Conservation (phyloP, 1,140 invertebrate genomes). For the Babylonia areolata region DNA sequence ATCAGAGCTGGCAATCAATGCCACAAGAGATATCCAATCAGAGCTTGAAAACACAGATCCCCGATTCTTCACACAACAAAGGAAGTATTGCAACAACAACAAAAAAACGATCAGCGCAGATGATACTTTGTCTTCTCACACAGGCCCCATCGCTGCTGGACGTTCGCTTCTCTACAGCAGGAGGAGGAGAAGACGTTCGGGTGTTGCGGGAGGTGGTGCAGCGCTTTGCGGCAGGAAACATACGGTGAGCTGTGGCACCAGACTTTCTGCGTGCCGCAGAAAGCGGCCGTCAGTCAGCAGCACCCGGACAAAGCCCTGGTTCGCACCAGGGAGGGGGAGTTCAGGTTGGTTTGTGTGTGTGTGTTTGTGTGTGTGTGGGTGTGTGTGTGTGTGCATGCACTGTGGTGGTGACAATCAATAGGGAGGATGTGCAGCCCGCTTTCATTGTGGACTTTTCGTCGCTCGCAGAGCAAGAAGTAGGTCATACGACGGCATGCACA, state of each 20-base stretch:
- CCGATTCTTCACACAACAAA: neutral
- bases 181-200: neutral
- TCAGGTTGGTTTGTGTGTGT: neutral
- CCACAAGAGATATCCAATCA: neutral
- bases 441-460: no score
- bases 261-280: slow-evolving; percentile 22
- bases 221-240: neutral
- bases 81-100: neutral
- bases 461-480: no score
- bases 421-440: no score
- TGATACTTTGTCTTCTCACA: neutral
- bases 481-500: no score
- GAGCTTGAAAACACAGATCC: neutral
- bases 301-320: slow-evolving; percentile 36
- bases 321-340: slow-evolving; percentile 23
- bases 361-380: no score
- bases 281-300: slow-evolving; percentile 24
- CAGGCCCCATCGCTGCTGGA: neutral
- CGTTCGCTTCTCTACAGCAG: neutral
- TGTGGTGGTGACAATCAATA: no score
- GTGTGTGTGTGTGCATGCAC: no score
- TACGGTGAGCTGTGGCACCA: neutral
- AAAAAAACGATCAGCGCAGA: neutral
- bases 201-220: neutral
- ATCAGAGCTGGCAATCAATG: no score